Percentiles rank a stretch among this genome's conserved stretches.
Evolutionary conservation across 2,888 invertebrate genomes (phyloP).

Genomic region (Drosophila suboccidentalis): DNA sequence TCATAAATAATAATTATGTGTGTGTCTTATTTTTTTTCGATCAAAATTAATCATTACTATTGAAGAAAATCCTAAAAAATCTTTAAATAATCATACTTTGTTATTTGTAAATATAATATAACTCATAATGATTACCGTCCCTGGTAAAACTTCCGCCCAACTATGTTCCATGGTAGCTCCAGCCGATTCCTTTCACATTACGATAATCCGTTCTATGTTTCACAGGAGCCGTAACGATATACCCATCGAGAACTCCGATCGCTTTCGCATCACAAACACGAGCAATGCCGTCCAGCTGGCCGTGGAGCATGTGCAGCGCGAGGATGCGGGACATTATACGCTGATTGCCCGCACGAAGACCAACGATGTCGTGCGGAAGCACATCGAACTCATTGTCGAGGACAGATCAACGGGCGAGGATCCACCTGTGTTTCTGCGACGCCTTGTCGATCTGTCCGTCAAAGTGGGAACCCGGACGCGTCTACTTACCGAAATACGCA

Average conservation of each 20-base stretch:
- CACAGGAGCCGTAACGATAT: slow-evolving; percentile 87
- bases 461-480: slow-evolving; percentile 95
- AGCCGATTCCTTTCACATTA: background rate
- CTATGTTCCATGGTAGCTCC: background rate
- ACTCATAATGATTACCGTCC: no score
- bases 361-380: slow-evolving; percentile 87
- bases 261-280: slow-evolving; percentile 87
- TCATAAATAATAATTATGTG: no score
- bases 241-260: slow-evolving; percentile 88
- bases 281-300: slow-evolving; percentile 90
- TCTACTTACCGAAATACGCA: slow-evolving; percentile 93
- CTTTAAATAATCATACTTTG: no score
- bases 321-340: slow-evolving; percentile 92
- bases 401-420: slow-evolving; percentile 89
- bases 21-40: no score
- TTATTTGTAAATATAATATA: no score
- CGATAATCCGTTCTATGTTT: slow-evolving; percentile 5
- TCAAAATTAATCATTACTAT: no score
- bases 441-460: slow-evolving; percentile 94
- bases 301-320: slow-evolving; percentile 90
- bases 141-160: no score
- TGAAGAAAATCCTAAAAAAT: no score
- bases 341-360: slow-evolving; percentile 88
- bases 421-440: slow-evolving; percentile 93
- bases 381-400: slow-evolving; percentile 87